These are phyloP conservation scores for Phodopus roborovskii DNA, from an alignment of 2,113 vertebrate species.

Conservation along the genomic window DNA sequence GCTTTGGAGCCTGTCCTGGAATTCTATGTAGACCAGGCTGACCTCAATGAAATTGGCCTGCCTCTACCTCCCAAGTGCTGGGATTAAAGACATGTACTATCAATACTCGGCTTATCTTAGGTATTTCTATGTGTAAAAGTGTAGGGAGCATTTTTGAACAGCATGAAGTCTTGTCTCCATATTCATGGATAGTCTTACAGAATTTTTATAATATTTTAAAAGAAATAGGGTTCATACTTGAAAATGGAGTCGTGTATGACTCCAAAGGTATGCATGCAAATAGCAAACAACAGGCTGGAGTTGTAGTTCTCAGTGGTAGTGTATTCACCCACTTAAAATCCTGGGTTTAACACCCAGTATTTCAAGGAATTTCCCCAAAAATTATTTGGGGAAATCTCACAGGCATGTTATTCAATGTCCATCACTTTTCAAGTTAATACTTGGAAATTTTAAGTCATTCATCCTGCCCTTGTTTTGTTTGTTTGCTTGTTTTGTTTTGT, in stretches of 20 bases:
- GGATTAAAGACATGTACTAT: too few relatives aligned
- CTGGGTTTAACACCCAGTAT: neutral
- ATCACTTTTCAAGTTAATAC: conserved; percentile 23
- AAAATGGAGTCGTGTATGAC: conserved; percentile 28
- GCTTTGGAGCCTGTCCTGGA: too few relatives aligned
- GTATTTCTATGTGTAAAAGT: conserved; percentile 18
- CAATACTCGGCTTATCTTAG: neutral
- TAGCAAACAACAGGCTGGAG: neutral
- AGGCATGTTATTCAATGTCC: neutral
- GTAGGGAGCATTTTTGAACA: conserved; percentile 9
- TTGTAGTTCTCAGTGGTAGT: neutral
- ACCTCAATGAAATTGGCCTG: too few relatives aligned
- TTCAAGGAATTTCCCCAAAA: neutral
- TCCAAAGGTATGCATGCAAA: neutral
- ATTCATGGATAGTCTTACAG: neutral
- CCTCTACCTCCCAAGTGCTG: too few relatives aligned
- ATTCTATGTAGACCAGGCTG: too few relatives aligned
- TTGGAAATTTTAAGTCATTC: conserved; percentile 25
- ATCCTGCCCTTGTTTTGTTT: neutral
- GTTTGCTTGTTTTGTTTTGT: neutral
- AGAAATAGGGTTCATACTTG: conserved; percentile 24
- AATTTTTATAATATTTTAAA: conserved; percentile 14
- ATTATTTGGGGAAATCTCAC: neutral
- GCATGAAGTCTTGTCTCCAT: neutral
- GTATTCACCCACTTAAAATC: neutral